Evolutionary conservation across 1,140 invertebrate species (phyloP), one percentile per base, ranked within the genome.

Genomic region (Frieseomelitta varia): DNA sequence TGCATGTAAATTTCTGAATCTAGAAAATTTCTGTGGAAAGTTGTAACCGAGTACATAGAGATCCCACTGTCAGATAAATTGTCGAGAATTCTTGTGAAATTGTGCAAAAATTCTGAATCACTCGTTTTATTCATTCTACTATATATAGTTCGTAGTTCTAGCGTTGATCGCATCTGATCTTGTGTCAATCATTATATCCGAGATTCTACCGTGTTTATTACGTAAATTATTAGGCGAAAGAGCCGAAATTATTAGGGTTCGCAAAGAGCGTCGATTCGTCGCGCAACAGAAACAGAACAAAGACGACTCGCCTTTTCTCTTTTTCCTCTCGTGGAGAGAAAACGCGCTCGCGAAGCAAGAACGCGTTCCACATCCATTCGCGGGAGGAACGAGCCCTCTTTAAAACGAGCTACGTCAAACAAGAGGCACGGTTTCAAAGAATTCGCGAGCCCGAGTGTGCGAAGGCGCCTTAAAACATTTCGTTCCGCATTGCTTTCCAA

Each of bases 401-500:
- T 71, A n/a, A n/a, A 47, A 71, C 68, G 1, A 47, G 68, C 47
- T 53, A n/a, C 47, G 14, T 61, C 15, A 27, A 65, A 63, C 53
- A 27, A 63, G 47, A 24, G 53, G 10, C 53, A 27, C 47, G 21
- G 19, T 53, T 85, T 71, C 14, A 83, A 69, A 63, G 76, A 88
- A 88, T 89, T 79, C 19, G 86, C 51, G 47, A 53, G 61, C 1
- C 34, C 76, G 56, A 67, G 69, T 68, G 73, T 61, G 39, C 39
- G 39, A 68, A n/a, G 53, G 56, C 30, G 15, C 80, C 65, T 79
- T 63, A 27, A 88, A 79, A 61, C 77, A 88, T 79, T 73, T 78
- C 67, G 47, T 88, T 79, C 79, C 83, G 83, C 69, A 53, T 81
- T 80, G 69, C 87, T 86, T 85, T 90, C 88, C 83, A 85, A 81